Evolutionary conservation across 1,140 invertebrate genomes (phyloP), one percentile per base, ranked within the genome.

Genomic region (Drosophila auraria): DNA sequence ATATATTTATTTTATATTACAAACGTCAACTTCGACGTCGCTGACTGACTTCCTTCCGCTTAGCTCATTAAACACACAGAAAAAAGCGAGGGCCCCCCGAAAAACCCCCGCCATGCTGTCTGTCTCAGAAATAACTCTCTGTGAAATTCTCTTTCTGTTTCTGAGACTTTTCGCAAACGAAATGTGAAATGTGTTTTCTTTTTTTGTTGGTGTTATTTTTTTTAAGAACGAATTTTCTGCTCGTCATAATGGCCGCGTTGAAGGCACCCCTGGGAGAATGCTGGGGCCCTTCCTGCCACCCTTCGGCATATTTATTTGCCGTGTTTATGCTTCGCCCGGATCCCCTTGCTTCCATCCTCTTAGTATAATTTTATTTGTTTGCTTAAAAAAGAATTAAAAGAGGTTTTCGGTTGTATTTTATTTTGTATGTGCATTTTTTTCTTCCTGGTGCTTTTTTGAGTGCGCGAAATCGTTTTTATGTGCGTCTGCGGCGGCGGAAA

Each of bases 321-420:
- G 82, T 84, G 82, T 80, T 83, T 83, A 72, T 87, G 83, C 57
- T 11, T 25, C 25, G 27, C 47, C 53, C 65, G 36, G 20, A 40
- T 40, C 44, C 53, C 42, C 33, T 53, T 53, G 45, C 69, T 25
- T 61, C 58, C 64, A 57, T 57, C 36, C 54, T 40, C 54, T 57
- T 57, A 86, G 82, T 82, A 90, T 89, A 90, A 89, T 90, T 89
- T 89, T 89, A 89, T 89, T 90, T 90, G 79, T 84, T 89, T 89
- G 86, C 86, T 89, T 89, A 89, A 89, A 89, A 89, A 90, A 86
- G 86, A 90, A 89, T 90, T 89, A 90, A 89, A 86, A 84, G 76
- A 61, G 82, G 74, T 61, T 89, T 90, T 78, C 51, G 30, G 60
- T 63, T 62, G 40, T 80, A 64, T 79, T 79, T 77, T 65, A 51